Conservation (phyloP, 2,797 vertebrate species). For the Urophycis tenuis region DNA sequence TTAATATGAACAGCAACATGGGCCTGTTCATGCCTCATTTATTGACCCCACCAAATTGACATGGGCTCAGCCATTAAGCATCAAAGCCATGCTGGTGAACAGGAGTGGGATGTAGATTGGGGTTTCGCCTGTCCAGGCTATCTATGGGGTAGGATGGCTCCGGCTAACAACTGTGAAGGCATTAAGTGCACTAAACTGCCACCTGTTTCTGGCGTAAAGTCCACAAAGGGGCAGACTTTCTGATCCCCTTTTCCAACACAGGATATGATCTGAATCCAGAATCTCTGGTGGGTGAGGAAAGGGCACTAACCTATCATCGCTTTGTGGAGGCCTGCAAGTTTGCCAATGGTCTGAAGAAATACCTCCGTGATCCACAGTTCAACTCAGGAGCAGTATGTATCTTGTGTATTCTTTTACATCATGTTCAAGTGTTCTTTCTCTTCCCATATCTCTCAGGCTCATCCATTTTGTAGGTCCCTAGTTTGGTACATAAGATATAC, state of each 20-base stretch:
- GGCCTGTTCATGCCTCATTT: not conserved
- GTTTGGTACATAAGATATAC: no score
- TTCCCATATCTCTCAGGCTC: not conserved
- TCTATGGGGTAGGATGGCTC: not conserved
- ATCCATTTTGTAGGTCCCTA: not conserved
- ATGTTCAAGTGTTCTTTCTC: not conserved
- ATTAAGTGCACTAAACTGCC: not conserved
- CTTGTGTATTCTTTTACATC: not conserved
- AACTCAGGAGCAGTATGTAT: constrained; percentile 50
- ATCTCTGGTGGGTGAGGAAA: constrained; percentile 46
- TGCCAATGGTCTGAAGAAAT: constrained; percentile 68
- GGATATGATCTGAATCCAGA: constrained; percentile 68
- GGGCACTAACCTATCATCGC: constrained; percentile 70
- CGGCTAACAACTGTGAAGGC: not conserved
- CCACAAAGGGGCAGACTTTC: not conserved
- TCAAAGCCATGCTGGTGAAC: not conserved
- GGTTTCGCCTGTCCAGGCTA: not conserved
- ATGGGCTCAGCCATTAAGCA: not conserved
- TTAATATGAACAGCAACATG: not conserved
- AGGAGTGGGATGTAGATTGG: not conserved
- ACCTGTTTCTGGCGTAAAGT: no score
- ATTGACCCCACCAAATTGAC: not conserved
- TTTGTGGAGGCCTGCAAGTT: constrained; percentile 85
- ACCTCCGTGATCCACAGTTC: constrained; percentile 67
- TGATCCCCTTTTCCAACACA: constrained; percentile 41